These are phyloP conservation scores for Polypterus senegalus DNA, from an alignment of 2,113 vertebrate genomes.

Conservation along the genomic window DNA sequence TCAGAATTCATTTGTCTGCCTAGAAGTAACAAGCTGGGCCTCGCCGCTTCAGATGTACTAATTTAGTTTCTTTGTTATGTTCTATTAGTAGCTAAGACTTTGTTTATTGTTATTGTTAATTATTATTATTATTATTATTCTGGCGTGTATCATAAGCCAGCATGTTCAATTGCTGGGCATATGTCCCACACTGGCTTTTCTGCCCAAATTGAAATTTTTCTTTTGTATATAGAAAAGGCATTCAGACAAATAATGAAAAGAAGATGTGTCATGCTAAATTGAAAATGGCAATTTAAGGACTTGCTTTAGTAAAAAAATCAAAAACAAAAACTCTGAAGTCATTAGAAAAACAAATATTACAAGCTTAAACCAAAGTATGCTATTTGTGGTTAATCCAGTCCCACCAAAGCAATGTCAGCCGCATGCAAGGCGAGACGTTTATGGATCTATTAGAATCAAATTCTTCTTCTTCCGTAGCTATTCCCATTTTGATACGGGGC, in stretches of 20 bases:
- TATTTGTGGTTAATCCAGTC: conserved; percentile 20
- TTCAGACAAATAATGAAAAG: conserved; percentile 16
- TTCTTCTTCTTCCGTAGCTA: background rate
- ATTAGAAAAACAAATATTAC: conserved; percentile 26
- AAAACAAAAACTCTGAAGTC: conserved; percentile 23
- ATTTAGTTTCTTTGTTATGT: no score
- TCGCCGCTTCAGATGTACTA: no score
- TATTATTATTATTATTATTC: no score
- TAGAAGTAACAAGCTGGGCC: no score
- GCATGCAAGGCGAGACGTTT: conserved; percentile 12
- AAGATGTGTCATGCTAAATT: conserved; percentile 24
- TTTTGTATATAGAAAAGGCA: conserved; percentile 12
- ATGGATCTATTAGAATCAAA: background rate
- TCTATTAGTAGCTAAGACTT: no score
- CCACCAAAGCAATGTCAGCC: conserved; percentile 29
- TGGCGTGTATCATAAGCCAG: background rate
- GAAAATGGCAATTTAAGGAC: conserved; percentile 22
- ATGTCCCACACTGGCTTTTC: background rate
- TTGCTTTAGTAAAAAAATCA: conserved; percentile 11
- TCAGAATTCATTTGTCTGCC: no score
- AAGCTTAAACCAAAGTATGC: conserved; percentile 12
- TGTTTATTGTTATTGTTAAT: no score
- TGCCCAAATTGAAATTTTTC: background rate
- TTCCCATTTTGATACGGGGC: background rate
- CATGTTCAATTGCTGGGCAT: background rate